These are phyloP conservation scores for Hypotaenidia okinawae DNA, from an alignment of 2,797 vertebrate genomes.

Conservation along the genomic window DNA sequence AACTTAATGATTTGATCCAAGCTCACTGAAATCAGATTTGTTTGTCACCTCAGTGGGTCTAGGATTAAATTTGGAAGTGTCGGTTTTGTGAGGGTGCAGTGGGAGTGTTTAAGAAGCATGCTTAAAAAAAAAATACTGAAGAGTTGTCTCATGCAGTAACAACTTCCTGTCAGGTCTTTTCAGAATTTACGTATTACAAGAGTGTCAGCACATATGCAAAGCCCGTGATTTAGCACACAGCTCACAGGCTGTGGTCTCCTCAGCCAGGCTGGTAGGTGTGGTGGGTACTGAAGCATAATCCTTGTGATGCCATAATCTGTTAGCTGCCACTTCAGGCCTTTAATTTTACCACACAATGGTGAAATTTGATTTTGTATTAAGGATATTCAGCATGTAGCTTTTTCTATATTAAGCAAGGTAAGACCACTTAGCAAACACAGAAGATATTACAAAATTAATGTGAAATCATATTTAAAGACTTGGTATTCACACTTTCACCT, in stretches of 20 bases:
- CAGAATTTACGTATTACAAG: neutral
- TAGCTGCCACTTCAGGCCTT: constrained; percentile 1
- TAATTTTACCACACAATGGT: neutral
- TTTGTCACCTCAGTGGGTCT: neutral
- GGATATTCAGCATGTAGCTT: neutral
- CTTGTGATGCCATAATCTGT: neutral
- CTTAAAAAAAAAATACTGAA: no score
- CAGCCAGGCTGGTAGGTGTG: neutral
- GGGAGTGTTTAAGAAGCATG: neutral
- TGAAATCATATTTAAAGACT: neutral
- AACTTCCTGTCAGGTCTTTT: neutral
- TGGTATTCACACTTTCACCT: neutral
- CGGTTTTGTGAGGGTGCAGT: neutral
- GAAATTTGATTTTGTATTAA: neutral
- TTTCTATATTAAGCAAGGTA: neutral
- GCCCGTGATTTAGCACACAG: neutral
- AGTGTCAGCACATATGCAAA: neutral
- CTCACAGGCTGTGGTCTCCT: neutral
- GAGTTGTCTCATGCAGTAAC: constrained; percentile 48
- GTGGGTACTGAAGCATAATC: neutral
- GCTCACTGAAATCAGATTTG: constrained; percentile 1
- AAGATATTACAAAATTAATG: neutral
- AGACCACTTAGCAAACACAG: neutral
- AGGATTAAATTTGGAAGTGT: neutral
- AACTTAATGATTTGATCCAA: neutral